Base-by-base conservation (phyloP, 2,888 invertebrate genomes). In the Agrenia bidenticulata region DNA sequence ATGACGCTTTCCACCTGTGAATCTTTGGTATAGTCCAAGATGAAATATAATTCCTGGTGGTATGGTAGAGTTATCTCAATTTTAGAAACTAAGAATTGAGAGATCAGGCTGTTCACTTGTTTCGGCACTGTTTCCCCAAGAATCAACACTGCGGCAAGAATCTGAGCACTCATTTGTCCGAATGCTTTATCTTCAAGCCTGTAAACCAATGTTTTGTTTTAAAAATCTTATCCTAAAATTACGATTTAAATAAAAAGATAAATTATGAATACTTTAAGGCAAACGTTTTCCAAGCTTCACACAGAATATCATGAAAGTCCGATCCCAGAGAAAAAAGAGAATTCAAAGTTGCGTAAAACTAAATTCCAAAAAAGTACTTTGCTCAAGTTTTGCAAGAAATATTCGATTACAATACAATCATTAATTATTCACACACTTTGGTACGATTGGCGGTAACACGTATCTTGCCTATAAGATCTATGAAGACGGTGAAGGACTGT, bases 221-320 rank as follows among this genome's bases (percentile, higher is more conserved):
- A 21, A 15, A 51, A 51, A 17, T 51, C 4, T 17, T 45, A 17
- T 51, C 15, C 49, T n/a, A 49, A n/a, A 32, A 32, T 11, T 4
- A 2, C 23, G 21, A 21, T 51, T 51, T 19, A 51, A 41, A 55
- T 17, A 24, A 19, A 61, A 21, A 19, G 32, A 39, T 26, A 26
- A 13, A 42, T 4, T 62, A 26, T 55, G 27, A 58, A 50, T 69
- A 72, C 73, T 64, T 66, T 11, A 21, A 19, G 1, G 67, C 66
- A 55, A 70, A 74, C 13, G 42, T 59, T 49, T 51, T 63, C 74
- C 74, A 74, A 15, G 67, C 60, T n/a, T 62, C 50, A n/a, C 17
- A 59, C 5, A 70, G 37, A 1, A 67, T 42, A 32, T 66, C 66
- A 51, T 63, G 54, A 42, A 62, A 64, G 19, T 67, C 55, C 0